These are phyloP conservation scores for Buceros bicornis DNA, from an alignment of 2,797 vertebrate genomes.

Conservation along the genomic window DNA sequence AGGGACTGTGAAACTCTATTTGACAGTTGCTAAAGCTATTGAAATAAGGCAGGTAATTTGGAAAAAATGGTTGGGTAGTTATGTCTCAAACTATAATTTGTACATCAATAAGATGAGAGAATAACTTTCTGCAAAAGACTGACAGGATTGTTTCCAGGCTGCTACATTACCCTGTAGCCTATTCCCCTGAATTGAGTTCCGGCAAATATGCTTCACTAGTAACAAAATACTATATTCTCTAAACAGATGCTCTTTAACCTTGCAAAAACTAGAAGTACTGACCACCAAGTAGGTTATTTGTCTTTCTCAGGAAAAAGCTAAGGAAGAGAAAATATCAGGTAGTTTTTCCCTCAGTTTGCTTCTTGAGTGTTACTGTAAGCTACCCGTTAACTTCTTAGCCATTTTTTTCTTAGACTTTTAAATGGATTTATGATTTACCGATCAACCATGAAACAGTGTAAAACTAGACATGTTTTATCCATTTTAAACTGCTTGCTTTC, in stretches of 20 bases:
- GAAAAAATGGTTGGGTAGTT: neutral
- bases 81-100: neutral
- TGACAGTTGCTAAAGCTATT: neutral
- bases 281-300: neutral
- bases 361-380: neutral
- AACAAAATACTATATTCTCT: neutral
- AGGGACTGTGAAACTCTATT: neutral
- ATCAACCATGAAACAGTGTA: neutral
- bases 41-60: conserved; percentile 17
- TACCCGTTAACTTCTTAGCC: neutral
- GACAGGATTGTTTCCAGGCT: neutral
- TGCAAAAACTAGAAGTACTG: neutral
- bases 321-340: neutral
- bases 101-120: neutral
- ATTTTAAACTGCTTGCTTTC: neutral
- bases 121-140: neutral
- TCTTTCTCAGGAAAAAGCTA: neutral
- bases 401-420: neutral
- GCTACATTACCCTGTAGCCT: neutral
- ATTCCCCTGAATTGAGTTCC: neutral
- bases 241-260: neutral
- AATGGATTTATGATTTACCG: neutral
- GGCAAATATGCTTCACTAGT: neutral
- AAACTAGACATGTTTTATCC: neutral
- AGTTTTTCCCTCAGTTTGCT: neutral